Base-by-base conservation (phyloP, 2,113 vertebrate species). In the Rhabdornis inornatus region DNA sequence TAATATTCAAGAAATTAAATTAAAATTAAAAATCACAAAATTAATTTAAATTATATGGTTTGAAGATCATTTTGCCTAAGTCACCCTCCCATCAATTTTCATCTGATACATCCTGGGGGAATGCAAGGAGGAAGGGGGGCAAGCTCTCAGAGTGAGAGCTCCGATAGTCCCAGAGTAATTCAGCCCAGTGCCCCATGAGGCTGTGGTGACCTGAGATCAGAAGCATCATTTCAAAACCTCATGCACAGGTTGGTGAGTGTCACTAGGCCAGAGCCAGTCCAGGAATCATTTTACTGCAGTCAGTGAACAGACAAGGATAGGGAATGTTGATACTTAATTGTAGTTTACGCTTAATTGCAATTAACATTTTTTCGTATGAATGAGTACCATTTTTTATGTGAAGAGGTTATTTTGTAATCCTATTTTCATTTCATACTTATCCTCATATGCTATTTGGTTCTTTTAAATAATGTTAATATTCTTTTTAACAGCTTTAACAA, bases 401-500 rank as follows among this genome's bases (percentile, higher is more conserved):
- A 91, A 76, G 64, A 89, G 25, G 11, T 74, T 91, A 86, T 27
- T 56, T 27, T 37, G n/a, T 49, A 88, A 89, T 93, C 39, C 30
- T 39, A 71, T 79, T 95, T 96, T 95, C 71, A 82, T 95, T 94
- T 94, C 28, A 76, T 64, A 60, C 55, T 84, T 92, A 80, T 42
- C 47, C 50, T 47, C 35, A 61, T 60, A 95, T 57, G 60, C 42
- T 93, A 57, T 86, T 89, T 95, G 59, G 23, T 70, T 95, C 85
- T 95, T 93, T 83, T 89, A 93, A 92, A 94, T 47, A 86, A 30
- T 8, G n/a, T 90, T 95, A 94, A 88, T 91, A 85, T 80, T 96
- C 64, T 88, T 90, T 95, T 85, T 90, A 90, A 86, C 42, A 49
- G 30, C n/a, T 57, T 83, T 93, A 74, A 90, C 71, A 91, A 87